Evolutionary conservation across 1,140 invertebrate species (phyloP), one percentile per base, ranked within the genome.

Genomic region (Pomphorhynchus laevis): DNA sequence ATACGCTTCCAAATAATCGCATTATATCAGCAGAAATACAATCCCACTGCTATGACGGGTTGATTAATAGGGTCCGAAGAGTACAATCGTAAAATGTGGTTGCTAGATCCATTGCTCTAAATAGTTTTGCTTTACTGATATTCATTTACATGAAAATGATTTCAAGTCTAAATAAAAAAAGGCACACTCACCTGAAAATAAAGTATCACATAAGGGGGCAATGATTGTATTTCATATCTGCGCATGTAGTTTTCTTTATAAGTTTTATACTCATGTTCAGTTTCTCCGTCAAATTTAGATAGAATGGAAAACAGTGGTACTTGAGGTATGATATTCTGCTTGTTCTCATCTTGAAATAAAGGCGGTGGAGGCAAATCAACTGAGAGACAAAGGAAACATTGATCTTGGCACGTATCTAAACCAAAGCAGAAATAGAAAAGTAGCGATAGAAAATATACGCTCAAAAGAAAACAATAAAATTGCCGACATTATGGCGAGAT

Each of bases 191-290:
- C 67, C 62, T 86, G 84, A 34, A 93, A 82, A 47, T 84, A 91
- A 36, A 95, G 57, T 49, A 98, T 91, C 12, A 98, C 65, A 59
- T 80, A 95, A n/a, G 77, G 77, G 9, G 86, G 86, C 34, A 98
- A 61, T 49, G 70, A 64, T 0, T 74, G 77, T 20, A 98, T 72
- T 61, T 93, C 76, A 61, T 93, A 98, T 48, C 75, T 64, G 52
- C 91, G 95, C 59, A 95, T 62, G 50, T 80, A 80, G 51, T 86
- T 89, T 52, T 95, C 86, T 54, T 95, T 95, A 53, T 91, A 89
- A 0, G 84, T 95, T 62, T 93, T 93, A 54, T 93, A 93, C 55
- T 98, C 89, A 55, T 91, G 91, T 50, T 89, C 80, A 17, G 67
- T 65, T 37, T 72, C 65, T 3, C 84, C 82, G 59, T 93, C 91